Evolutionary conservation across 2,797 vertebrate genomes (phyloP).

Genomic region (Paramormyrops hopkinsi): DNA sequence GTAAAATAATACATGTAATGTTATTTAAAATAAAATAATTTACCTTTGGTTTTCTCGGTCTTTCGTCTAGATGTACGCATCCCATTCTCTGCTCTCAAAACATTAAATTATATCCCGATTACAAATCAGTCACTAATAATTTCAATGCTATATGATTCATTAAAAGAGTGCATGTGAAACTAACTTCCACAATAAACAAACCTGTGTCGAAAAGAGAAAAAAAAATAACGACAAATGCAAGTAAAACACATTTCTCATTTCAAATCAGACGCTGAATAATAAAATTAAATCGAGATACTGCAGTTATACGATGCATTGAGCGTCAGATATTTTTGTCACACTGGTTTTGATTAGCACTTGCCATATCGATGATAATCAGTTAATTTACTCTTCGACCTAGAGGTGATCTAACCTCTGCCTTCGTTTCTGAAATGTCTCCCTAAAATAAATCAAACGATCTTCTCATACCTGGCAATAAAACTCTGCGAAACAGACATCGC

Average conservation of each 20-base stretch:
- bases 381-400: conserved; percentile 2
- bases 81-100: not conserved
- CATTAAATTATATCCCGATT: not conserved
- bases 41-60: not conserved
- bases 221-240: not conserved
- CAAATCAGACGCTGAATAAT: not conserved
- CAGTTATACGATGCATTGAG: not conserved
- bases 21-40: not conserved
- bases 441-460: conserved; percentile 2
- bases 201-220: not conserved
- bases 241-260: not conserved
- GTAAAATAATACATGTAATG: not conserved
- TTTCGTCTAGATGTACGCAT: not conserved
- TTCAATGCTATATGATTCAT: not conserved
- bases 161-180: not conserved
- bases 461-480: not conserved
- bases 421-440: not conserved
- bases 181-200: not conserved
- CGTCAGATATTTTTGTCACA: not conserved
- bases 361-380: conserved; percentile 6
- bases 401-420: not conserved
- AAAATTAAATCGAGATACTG: not conserved
- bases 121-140: not conserved
- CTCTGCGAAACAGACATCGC: not conserved
- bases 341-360: not conserved